phyloP scores from a whole-genome alignment of 2,888 invertebrate species.

The Lasioglossum figueresi region DNA sequence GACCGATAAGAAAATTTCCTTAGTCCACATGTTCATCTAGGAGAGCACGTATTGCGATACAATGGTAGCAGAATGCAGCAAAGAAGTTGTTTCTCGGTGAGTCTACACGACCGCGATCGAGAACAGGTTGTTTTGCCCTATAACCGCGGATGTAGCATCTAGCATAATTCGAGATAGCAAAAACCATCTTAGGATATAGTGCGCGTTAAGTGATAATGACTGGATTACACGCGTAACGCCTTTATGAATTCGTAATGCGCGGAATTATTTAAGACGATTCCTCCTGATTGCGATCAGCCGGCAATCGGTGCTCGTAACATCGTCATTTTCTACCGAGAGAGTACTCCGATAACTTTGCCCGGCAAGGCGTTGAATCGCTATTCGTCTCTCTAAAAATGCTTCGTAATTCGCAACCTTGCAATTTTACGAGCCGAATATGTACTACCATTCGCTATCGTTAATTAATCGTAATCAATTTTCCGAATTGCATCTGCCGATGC shows the following conservation, averaged over 20 bases:
- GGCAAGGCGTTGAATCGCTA: background rate
- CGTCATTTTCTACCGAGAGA: background rate
- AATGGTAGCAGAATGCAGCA: background rate
- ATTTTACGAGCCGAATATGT: background rate
- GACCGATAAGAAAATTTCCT: background rate
- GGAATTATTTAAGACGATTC: background rate
- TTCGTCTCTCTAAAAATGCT: background rate
- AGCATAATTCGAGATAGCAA: background rate
- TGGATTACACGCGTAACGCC: background rate
- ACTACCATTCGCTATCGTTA: background rate
- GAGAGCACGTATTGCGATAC: background rate
- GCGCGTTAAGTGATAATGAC: background rate
- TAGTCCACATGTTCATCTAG: background rate
- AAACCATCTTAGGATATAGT: background rate
- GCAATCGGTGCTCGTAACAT: background rate
- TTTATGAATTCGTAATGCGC: background rate
- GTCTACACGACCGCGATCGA: background rate
- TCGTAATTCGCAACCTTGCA: background rate
- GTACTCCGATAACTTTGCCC: background rate
- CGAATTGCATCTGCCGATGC: no score
- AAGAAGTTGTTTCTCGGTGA: background rate
- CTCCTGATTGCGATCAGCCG: background rate
- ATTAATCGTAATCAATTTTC: background rate
- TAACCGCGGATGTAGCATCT: conserved; percentile 8
- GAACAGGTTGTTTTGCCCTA: background rate